Evolutionary conservation across 53 echinoderm and acorn worm species (phyloP), one percentile per base, ranked within the genome.

Genomic region (Arbacia lixula): DNA sequence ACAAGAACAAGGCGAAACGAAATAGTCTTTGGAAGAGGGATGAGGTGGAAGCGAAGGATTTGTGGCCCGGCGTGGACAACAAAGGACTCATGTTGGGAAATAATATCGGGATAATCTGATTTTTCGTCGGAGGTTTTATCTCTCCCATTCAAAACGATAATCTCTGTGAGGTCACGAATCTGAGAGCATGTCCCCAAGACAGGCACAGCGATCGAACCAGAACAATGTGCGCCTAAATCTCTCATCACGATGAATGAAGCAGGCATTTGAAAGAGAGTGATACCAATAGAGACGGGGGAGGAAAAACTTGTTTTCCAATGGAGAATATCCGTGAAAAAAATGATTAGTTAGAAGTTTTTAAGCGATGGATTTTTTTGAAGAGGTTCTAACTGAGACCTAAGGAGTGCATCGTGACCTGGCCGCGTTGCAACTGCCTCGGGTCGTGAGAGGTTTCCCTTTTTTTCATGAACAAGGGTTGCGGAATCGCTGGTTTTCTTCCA

Each of bases 41-140:
- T n/a, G n/a, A n/a, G n/a, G n/a, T n/a, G n/a, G n/a, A n/a, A n/a
- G n/a, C n/a, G n/a, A n/a, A n/a, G 69, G 69, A 69, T 69, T 69
- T 69, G 46, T 43, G 43, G 41, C 69, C 49, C 69, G 12, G 16
- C 41, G n/a, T 36, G 25, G 16, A 25, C 41, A 1, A 69, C 69
- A 69, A 69, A 27, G 69, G 46, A 26, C 25, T 6, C 69, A 43
- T 43, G 29, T 43, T 26, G 27, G 69, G 69, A 25, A 68, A 68
- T 43, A 68, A 68, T 68, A 42, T 68, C 43, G 69, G 43, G 69
- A 69, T 69, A 69, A 69, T 69, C 24, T 69, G 42, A 69, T 69
- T 69, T 69, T 43, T 69, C 29, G 28, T 56, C 17, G 46, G 27
- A 11, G 12, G 29, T 69, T 69, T 69, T 69, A 40, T 24, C 43